Base-by-base conservation (phyloP, 2,113 vertebrate species). In the Brienomyrus brachyistius region DNA sequence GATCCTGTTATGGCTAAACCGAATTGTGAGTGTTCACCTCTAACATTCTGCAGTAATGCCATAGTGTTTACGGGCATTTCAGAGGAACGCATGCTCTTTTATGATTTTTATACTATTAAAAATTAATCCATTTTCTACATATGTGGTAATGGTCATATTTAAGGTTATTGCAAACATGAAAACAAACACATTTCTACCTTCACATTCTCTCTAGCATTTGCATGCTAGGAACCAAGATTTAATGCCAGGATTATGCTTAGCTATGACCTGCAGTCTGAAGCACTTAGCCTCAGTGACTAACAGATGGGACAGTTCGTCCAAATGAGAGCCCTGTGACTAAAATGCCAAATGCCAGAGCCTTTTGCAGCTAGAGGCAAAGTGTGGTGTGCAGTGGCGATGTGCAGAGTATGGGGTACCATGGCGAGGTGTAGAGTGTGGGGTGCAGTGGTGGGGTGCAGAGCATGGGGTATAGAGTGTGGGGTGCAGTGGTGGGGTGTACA, bases 21-120 rank as follows among this genome's bases (percentile, higher is more conserved):
- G 6, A 80, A 80, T 80, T 43, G 31, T 40, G 74, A 80, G 35
- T 40, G 74, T 80, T 43, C 5, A 80, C 35, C 74, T 80, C 74
- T 80, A 80, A 80, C 74, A 80, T 31, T 70, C 35, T 80, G 74
- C 74, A 80, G 74, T 43, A 43, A 80, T 80, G 11, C 62, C 27
- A 70, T 13, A 27, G n/a, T n/a, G 9, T 31, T 66, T 27, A 27
- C n/a, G 2, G n/a, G 70, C 70, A 31, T 74, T 40, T 77, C 70
- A 40, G 15, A 35, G 35, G 35, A 77, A 77, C 5, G 15, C 35
- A 7, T 77, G 70, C 74, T 80, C n/a, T 80, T 43, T 19, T 40
- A 35, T 40, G 74, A 80, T 80, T 80, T 80, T 80, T 80, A 77
- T 43, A 80, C 74, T 80, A 80, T 80, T 35, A 80, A 80, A 43